Conservation (phyloP, 2,113 vertebrate species). For the Gnathonemus longibarbis region DNA sequence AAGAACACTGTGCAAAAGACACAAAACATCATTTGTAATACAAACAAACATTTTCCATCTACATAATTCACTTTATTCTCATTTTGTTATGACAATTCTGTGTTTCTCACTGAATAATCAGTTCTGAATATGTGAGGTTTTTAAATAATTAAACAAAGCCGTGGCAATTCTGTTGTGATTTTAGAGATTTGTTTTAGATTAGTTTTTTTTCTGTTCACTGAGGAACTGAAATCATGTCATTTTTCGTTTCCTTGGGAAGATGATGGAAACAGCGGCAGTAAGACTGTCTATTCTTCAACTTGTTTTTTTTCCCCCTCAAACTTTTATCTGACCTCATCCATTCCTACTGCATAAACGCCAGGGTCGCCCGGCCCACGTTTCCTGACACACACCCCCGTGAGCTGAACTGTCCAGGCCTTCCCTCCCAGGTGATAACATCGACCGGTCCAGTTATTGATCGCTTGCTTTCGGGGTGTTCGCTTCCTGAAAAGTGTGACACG, state of each 20-base stretch:
- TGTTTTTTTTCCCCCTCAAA: constrained; percentile 44
- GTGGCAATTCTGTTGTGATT: constrained; percentile 54
- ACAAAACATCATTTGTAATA: constrained; percentile 64
- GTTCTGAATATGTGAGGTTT: constrained; percentile 62
- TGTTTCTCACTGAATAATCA: constrained; percentile 50
- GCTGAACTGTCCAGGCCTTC: constrained; percentile 59
- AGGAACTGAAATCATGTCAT: constrained; percentile 38
- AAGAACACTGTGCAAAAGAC: constrained; percentile 36
- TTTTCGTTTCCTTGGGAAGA: background rate
- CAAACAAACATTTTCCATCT: constrained; percentile 60
- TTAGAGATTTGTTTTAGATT: constrained; percentile 67
- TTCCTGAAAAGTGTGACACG: constrained; percentile 73
- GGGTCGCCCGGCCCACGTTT: constrained; percentile 49
- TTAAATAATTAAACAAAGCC: constrained; percentile 69
- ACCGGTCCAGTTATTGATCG: constrained; percentile 71
- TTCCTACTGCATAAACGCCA: constrained; percentile 44
- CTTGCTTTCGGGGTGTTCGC: constrained; percentile 63
- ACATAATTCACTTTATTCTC: constrained; percentile 66
- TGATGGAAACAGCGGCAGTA: background rate
- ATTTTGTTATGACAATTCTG: constrained; percentile 61
- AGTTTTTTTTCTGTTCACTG: constrained; percentile 56
- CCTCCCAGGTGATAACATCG: constrained; percentile 71
- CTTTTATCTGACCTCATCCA: constrained; percentile 58
- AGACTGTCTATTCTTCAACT: constrained; percentile 10
- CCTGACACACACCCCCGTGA: constrained; percentile 59